phyloP scores from a whole-genome alignment of 2,113 vertebrate genomes.

The Rallus limicola region DNA sequence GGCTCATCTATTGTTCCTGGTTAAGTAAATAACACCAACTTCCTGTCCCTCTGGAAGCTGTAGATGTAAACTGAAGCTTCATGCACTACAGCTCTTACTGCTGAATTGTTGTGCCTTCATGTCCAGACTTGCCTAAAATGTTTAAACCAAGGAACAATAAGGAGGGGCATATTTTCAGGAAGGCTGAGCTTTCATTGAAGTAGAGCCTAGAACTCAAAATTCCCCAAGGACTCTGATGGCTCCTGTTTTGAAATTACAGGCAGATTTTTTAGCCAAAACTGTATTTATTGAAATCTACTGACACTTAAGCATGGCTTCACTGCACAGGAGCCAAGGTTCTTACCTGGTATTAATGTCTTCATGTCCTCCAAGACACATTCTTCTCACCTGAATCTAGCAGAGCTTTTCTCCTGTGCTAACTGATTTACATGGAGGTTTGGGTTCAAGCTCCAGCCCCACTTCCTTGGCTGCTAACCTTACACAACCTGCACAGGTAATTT shows the following conservation, averaged over 20 bases:
- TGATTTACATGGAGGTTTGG: neutral
- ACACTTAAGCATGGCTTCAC: neutral
- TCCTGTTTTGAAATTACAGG: neutral
- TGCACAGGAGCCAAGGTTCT: neutral
- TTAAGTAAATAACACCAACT: neutral
- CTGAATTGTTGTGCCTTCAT: neutral
- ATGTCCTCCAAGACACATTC: neutral
- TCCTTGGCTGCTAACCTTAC: conserved; percentile 19
- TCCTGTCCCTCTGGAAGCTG: neutral
- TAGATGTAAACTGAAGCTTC: neutral
- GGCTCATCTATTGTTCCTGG: neutral
- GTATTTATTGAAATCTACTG: neutral
- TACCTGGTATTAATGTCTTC: neutral
- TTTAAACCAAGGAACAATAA: neutral
- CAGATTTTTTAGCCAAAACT: neutral
- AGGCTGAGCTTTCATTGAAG: neutral
- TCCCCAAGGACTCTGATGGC: neutral
- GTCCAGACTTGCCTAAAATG: neutral
- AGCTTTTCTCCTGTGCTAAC: neutral
- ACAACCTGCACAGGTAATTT: conserved; percentile 12
- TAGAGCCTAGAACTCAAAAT: neutral
- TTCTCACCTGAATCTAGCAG: neutral
- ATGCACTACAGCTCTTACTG: neutral
- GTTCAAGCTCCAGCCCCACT: neutral
- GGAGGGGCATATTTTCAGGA: neutral